Base-by-base conservation (phyloP, 2,888 invertebrate species). In the Limnephilus marmoratus region DNA sequence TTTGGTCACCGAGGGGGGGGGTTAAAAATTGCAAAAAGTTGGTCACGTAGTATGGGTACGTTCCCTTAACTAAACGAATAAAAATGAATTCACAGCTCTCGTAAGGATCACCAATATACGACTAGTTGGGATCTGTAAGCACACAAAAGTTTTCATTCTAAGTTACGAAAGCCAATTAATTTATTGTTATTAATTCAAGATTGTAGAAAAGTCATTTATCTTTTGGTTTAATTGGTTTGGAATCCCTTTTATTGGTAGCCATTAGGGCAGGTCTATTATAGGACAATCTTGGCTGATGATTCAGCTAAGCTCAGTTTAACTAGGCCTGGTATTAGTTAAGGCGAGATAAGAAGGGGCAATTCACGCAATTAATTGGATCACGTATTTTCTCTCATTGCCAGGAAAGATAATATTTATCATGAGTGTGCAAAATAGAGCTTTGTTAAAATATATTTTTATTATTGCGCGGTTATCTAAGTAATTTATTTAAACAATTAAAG, bases 221-320 rank as follows among this genome's bases (percentile, higher is more conserved):
- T 68, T 68, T 68, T 13, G 53, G 18, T 68, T 68, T 18, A 68
- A 18, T 83, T n/a, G 83, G 18, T 83, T 83, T 34, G 83, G 18
- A 37, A 24, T 11, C 31, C 31, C 7, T 83, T 83, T 83, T 83
- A 83, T 83, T 83, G 11, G 83, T 34, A 37, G 5, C 83, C 37
- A 83, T 83, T 83, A 83, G 31, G 15, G 34, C 18, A 37, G 53
- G 18, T 68, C 53, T 24, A 68, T 68, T 68, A 68, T 7, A 15
- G 83, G 83, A 37, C 31, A n/a, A 83, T 83, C 83, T 83, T 37
- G 18, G 37, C 7, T 83, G 83, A 83, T 83, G 83, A 83, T 31
- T 83, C 83, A 37, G 83, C 83, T 34, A 37, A 34, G 83, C 83
- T 83, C 37, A 83, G 34, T 18, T 18, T 68, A 68, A 68, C 53